Base-by-base conservation (phyloP, 1,140 invertebrate genomes). In the Drosophila arizonae region DNA sequence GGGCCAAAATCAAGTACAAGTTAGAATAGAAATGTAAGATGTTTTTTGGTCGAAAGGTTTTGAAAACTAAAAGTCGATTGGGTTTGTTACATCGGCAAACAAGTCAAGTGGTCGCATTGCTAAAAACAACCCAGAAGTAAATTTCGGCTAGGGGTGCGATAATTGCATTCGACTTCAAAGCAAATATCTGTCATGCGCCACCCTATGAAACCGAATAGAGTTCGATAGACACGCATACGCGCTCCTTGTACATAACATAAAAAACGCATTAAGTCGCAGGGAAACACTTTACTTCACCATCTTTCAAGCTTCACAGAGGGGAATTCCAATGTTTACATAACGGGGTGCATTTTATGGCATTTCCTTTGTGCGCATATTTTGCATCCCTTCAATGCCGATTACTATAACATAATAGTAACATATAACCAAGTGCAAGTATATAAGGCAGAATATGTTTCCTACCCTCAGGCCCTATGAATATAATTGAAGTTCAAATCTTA, bases 281-380 rank as follows among this genome's bases (percentile, higher is more conserved):
- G 69, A 76, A 62, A 43, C 73, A 82, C 72, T 87, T 79, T 87
- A 73, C 58, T 69, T 71, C 51, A 58, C 72, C 81, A 79, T 79
- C 73, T 71, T 64, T 58, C 72, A 82, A 67, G 76, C 76, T 79
- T 76, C 52, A 45, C 46, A 41, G 66, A 79, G 82, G 81, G 82
- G 73, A 80, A 72, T 74, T 61, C 55, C 76, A 72, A 73, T 87
- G 84, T 80, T 80, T 77, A 84, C 54, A 79, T 80, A 87, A 72
- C 84, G 82, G 82, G 82, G 82, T 87, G 84, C 76, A 88, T 79
- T 88, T 88, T 62, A 88, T 75, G 45, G 51, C 56, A 58, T 65
- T 60, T 75, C 65, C 65, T 70, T 67, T 54, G 28, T 56, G 39
- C 50, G 28, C 71, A 41, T 45, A 54, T 41, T 66, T 66, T 75